These are phyloP conservation scores for Xiphorhynchus erythropygius DNA, from an alignment of 2,797 vertebrate genomes.

Conservation along the genomic window DNA sequence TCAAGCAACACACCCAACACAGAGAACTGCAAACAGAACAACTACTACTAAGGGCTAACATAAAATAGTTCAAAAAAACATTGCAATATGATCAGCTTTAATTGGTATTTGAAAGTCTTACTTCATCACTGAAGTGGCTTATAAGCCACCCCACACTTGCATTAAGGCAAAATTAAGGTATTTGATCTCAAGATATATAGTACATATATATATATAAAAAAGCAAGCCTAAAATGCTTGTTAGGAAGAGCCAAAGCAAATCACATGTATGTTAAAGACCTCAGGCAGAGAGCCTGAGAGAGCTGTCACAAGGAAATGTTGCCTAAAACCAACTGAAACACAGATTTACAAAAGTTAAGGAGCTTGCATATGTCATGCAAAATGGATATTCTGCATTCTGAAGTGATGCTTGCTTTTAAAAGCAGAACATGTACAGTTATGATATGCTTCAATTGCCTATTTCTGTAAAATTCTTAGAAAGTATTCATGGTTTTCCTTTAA, in stretches of 20 bases:
- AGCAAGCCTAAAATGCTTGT: background rate
- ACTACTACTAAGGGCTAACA: background rate
- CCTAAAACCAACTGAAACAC: background rate
- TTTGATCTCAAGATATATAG: background rate
- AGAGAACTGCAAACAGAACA: background rate
- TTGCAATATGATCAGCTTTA: background rate
- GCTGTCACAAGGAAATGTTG: rapidly evolving
- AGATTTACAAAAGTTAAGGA: background rate
- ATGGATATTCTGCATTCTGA: background rate
- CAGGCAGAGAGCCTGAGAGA: background rate
- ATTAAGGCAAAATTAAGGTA: background rate
- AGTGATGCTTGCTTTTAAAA: background rate
- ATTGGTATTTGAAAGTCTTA: background rate
- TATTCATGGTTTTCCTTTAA: background rate
- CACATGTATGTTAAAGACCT: background rate
- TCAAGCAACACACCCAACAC: background rate
- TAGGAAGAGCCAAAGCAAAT: background rate
- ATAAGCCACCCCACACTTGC: background rate
- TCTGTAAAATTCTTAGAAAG: background rate
- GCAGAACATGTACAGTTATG: background rate
- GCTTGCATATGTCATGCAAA: background rate
- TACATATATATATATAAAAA: no score
- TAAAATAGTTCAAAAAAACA: background rate
- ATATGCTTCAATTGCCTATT: rapidly evolving
- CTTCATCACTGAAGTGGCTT: background rate